phyloP scores from a whole-genome alignment of 2,888 invertebrate genomes.

The Drosophila nr. perissopoda region DNA sequence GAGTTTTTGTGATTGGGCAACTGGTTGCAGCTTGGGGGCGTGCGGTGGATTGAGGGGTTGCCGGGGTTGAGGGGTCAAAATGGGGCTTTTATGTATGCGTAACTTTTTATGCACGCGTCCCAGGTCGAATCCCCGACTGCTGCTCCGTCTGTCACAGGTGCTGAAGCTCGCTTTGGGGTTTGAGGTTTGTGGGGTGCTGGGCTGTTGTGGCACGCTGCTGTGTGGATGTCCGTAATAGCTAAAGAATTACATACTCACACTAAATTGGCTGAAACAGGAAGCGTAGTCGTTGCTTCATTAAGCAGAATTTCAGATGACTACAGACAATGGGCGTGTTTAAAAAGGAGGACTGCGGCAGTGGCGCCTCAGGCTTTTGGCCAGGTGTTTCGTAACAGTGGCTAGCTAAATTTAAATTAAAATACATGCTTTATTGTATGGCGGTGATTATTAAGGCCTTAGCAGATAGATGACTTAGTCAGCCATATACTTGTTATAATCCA shows the following conservation, averaged over 20 bases:
- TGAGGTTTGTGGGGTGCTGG: neutral
- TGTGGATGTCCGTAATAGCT: constrained; percentile 79
- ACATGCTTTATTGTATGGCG: neutral
- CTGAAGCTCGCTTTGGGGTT: constrained; percentile 16
- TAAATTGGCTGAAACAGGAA: constrained; percentile 84
- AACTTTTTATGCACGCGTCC: constrained; percentile 71
- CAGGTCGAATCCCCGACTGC: constrained; percentile 37
- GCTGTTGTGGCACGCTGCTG: constrained; percentile 12
- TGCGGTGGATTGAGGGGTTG: neutral
- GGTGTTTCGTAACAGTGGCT: constrained; percentile 14
- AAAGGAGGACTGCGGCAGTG: constrained; percentile 1
- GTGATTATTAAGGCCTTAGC: constrained; percentile 2
- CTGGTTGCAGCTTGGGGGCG: constrained; percentile 11
- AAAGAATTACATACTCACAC: constrained; percentile 84
- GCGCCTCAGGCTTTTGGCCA: constrained; percentile 4
- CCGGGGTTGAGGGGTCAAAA: neutral
- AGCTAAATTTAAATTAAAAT: constrained; percentile 26
- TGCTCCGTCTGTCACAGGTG: constrained; percentile 66
- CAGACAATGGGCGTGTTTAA: constrained; percentile 48
- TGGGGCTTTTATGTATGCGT: constrained; percentile 66
- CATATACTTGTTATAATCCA: neutral
- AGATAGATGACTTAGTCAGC: neutral
- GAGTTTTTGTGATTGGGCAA: constrained; percentile 63
- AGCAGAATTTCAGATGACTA: constrained; percentile 78
- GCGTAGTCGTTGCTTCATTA: constrained; percentile 82